Percentiles rank a stretch among this genome's conserved stretches.
phyloP scores from a whole-genome alignment of 23 tunicate genomes.

The Diplosoma virens region DNA sequence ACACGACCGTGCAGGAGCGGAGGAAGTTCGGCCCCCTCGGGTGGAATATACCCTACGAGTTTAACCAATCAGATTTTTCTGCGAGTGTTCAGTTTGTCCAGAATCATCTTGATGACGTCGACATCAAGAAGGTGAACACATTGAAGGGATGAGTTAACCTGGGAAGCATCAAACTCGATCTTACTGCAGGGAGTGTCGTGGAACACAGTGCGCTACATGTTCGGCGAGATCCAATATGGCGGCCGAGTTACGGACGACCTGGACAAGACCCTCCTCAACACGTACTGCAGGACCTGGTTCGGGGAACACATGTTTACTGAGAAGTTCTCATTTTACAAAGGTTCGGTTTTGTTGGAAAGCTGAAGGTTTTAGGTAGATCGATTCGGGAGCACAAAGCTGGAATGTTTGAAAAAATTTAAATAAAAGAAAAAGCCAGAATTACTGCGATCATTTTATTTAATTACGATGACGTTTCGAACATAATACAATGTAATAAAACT shows the following conservation, averaged over 20 bases:
- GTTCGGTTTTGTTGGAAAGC: too few relatives aligned
- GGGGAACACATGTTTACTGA: slow-evolving; percentile 79
- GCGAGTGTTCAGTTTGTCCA: slow-evolving; percentile 84
- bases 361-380: too few relatives aligned
- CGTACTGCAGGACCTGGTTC: slow-evolving; percentile 78
- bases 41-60: slow-evolving; percentile 92
- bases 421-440: too few relatives aligned
- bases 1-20: slow-evolving; percentile 84
- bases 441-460: too few relatives aligned
- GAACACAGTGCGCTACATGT: slow-evolving; percentile 87
- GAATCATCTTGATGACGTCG: slow-evolving; percentile 87
- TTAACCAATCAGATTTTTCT: slow-evolving; percentile 82
- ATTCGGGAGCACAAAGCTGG: too few relatives aligned
- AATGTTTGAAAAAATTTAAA: too few relatives aligned
- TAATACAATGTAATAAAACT: too few relatives aligned
- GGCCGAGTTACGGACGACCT: slow-evolving; percentile 89
- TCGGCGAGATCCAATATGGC: slow-evolving; percentile 87
- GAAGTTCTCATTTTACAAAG: slow-evolving; percentile 68
- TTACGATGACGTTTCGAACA: too few relatives aligned
- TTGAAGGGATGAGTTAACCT: neutral
- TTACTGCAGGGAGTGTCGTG: slow-evolving; percentile 55
- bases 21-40: slow-evolving; percentile 86
- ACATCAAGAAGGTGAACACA: slow-evolving; percentile 62
- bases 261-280: slow-evolving; percentile 78
- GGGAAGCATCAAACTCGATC: neutral